These are phyloP conservation scores for Crocidura indochinensis DNA, from an alignment of 2,797 vertebrate species.

Conservation along the genomic window DNA sequence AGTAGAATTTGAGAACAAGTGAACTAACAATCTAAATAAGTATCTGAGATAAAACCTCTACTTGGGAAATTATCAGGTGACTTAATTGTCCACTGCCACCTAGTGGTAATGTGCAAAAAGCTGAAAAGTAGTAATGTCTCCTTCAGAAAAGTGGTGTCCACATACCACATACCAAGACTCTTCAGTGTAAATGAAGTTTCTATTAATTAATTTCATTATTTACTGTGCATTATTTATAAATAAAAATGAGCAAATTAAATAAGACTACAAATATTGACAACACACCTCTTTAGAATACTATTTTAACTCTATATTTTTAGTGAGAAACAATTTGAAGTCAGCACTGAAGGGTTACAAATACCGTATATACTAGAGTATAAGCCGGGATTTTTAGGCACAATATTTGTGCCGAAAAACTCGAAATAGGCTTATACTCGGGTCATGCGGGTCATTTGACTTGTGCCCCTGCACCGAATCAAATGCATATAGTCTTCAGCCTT, in stretches of 20 bases:
- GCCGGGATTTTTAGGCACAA: too few relatives aligned
- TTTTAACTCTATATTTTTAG: constrained; percentile 23
- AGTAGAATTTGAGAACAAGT: constrained; percentile 37
- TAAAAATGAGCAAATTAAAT: neutral
- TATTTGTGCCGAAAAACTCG: too few relatives aligned
- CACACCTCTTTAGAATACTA: constrained; percentile 18
- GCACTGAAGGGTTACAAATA: neutral
- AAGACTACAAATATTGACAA: constrained; percentile 32
- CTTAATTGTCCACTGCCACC: constrained; percentile 34
- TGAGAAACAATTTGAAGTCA: constrained; percentile 28
- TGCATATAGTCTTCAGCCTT: too few relatives aligned
- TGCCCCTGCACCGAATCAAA: too few relatives aligned
- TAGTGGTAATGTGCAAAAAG: constrained; percentile 14
- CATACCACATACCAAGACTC: neutral
- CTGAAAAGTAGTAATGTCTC: neutral
- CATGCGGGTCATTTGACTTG: too few relatives aligned
- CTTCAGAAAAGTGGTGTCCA: neutral
- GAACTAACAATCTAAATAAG: neutral
- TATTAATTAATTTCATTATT: too few relatives aligned
- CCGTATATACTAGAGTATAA: too few relatives aligned
- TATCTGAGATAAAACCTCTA: neutral
- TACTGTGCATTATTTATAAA: too few relatives aligned
- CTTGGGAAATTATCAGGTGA: neutral
- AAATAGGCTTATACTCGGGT: too few relatives aligned
- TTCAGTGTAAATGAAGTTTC: neutral